Percentiles rank a stretch among this genome's conserved stretches.
These are phyloP conservation scores for Leucosticte australis DNA, from an alignment of 2,113 vertebrate species.

Conservation along the genomic window DNA sequence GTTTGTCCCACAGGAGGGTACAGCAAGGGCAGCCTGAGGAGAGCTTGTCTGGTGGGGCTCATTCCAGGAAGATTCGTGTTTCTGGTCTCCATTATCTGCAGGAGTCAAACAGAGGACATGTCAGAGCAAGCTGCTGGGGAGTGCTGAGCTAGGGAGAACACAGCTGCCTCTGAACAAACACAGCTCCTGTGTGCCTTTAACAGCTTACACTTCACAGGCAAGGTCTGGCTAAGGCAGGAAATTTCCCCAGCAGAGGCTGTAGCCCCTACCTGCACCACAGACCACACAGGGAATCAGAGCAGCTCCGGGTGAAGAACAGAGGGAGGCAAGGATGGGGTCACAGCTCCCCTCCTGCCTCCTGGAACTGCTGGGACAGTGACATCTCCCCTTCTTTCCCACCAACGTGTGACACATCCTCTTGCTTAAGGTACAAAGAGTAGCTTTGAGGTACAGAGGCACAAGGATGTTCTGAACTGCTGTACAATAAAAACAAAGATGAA, in stretches of 20 bases:
- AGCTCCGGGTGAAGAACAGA: accelerated
- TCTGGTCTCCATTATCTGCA: slow-evolving; percentile 56
- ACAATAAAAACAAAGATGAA: background rate
- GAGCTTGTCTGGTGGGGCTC: background rate
- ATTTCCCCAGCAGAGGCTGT: background rate
- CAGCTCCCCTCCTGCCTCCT: background rate
- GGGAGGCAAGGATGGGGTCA: background rate
- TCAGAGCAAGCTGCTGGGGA: background rate
- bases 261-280: background rate
- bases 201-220: background rate
- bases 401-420: accelerated
- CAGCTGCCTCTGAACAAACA: background rate
- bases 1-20: background rate
- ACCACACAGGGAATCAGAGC: background rate
- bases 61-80: background rate
- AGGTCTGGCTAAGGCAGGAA: background rate
- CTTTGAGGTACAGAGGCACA: background rate
- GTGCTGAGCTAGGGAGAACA: slow-evolving; percentile 32
- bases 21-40: slow-evolving; percentile 43
- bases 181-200: background rate
- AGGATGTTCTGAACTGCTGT: background rate
- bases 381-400: background rate
- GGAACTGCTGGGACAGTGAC: background rate
- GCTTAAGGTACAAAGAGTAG: background rate
- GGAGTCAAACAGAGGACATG: slow-evolving; percentile 49